Conservation (phyloP, 1,140 invertebrate genomes). For the Periplaneta americana region DNA sequence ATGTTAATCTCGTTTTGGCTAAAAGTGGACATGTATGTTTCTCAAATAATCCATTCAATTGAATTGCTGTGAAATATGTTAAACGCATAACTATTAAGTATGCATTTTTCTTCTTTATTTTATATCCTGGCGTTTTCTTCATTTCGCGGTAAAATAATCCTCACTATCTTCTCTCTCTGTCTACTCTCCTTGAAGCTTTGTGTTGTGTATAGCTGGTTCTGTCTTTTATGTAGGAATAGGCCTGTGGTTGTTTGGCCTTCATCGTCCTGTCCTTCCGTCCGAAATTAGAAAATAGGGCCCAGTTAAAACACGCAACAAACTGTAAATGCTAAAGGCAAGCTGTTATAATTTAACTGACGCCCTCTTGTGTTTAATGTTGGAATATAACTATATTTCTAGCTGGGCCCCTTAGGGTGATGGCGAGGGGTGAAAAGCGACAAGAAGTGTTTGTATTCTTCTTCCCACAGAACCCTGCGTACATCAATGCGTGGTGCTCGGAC, state of each 20-base stretch:
- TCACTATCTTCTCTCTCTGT: too few relatives aligned
- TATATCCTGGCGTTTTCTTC: not conserved
- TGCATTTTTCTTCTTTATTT: too few relatives aligned
- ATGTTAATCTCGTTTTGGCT: too few relatives aligned
- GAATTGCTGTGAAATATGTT: too few relatives aligned
- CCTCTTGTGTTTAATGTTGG: not conserved
- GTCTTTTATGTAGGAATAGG: not conserved
- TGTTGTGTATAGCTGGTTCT: not conserved
- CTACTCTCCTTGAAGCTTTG: not conserved
- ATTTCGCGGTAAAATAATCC: too few relatives aligned
- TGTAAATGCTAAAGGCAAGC: not conserved
- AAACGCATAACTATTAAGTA: too few relatives aligned
- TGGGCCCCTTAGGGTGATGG: too few relatives aligned
- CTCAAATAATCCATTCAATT: too few relatives aligned
- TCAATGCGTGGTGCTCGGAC: not conserved
- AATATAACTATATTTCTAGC: not conserved
- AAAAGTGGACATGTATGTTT: too few relatives aligned
- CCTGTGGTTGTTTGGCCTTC: not conserved
- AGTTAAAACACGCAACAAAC: not conserved
- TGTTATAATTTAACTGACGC: not conserved
- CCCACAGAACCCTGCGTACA: too few relatives aligned
- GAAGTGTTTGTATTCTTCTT: not conserved
- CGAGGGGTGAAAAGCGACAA: not conserved
- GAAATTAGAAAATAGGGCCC: not conserved
- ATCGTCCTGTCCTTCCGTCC: not conserved